phyloP scores from a whole-genome alignment of 2,888 invertebrate species.

The Chrysolina americana region DNA sequence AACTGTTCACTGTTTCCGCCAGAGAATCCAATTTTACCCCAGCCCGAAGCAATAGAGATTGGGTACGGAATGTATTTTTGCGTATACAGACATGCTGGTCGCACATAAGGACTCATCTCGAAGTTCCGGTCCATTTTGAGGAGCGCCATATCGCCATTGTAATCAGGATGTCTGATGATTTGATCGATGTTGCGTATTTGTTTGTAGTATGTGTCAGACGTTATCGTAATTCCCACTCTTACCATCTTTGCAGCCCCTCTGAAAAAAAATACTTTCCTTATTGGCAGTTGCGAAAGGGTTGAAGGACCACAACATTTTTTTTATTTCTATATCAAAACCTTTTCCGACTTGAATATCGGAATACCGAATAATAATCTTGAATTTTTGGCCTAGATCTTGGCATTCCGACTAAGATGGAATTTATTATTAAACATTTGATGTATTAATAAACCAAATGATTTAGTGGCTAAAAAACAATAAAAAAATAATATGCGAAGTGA shows the following conservation, averaged over 20 bases:
- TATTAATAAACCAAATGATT: no score
- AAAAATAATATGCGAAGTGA: no score
- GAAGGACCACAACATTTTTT: no score
- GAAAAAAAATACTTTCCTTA: no score
- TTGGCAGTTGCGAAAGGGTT: no score
- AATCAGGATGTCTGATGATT: slow-evolving; percentile 67
- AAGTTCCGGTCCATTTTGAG: slow-evolving; percentile 65
- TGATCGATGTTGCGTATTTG: slow-evolving; percentile 58
- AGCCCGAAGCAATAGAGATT: slow-evolving; percentile 69
- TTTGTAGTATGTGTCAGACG: slow-evolving; percentile 67
- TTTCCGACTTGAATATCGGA: no score
- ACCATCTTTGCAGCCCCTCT: slow-evolving; percentile 68
- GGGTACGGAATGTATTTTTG: slow-evolving; percentile 45
- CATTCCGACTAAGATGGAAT: no score
- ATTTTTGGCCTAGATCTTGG: no score
- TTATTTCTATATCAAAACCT: no score
- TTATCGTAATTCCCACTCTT: slow-evolving; percentile 69
- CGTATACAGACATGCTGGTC: slow-evolving; percentile 70
- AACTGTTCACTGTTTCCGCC: slow-evolving; percentile 63
- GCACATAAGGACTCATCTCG: slow-evolving; percentile 64
- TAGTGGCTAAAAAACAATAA: no score
- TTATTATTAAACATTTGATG: no score
- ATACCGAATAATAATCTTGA: no score
- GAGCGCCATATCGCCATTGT: slow-evolving; percentile 72
- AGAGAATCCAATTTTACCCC: slow-evolving; percentile 66